Evolutionary conservation across 1,140 invertebrate genomes (phyloP).

Genomic region (Xylocopa sonorina): DNA sequence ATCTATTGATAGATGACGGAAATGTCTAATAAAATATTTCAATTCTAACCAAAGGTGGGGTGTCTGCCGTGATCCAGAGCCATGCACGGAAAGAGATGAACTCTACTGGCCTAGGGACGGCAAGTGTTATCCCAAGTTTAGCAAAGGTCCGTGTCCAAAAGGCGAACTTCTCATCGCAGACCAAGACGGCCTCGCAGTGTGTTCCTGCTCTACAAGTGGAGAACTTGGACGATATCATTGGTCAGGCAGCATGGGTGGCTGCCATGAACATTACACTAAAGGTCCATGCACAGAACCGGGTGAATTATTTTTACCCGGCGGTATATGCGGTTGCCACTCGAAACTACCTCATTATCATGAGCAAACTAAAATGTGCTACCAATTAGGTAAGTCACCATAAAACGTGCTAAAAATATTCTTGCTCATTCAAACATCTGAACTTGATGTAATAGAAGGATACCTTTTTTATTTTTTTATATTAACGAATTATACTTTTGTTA

Average conservation of each 20-base stretch:
- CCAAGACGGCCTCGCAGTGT: slow-evolving; percentile 84
- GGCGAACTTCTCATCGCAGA: slow-evolving; percentile 85
- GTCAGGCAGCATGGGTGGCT: slow-evolving; percentile 83
- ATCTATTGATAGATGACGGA: too few relatives aligned
- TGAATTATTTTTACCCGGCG: slow-evolving; percentile 88
- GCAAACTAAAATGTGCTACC: slow-evolving; percentile 86
- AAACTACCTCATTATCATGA: slow-evolving; percentile 88
- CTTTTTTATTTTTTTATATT: too few relatives aligned
- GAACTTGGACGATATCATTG: slow-evolving; percentile 82
- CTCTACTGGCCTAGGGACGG: slow-evolving; percentile 88
- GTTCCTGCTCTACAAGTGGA: slow-evolving; percentile 81
- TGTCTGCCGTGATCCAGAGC: slow-evolving; percentile 85
- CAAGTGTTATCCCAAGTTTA: slow-evolving; percentile 87
- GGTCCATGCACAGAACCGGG: slow-evolving; percentile 89
- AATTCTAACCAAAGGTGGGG: slow-evolving; percentile 84
- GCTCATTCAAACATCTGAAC: too few relatives aligned
- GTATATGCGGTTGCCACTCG: slow-evolving; percentile 87
- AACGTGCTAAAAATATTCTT: neutral
- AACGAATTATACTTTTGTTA: slow-evolving; percentile 20
- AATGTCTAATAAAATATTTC: neutral
- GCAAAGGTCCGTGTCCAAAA: slow-evolving; percentile 88
- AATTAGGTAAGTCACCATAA: slow-evolving; percentile 84
- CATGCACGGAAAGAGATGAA: slow-evolving; percentile 84
- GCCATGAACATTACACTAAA: slow-evolving; percentile 89
- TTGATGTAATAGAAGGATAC: too few relatives aligned